Evolutionary conservation across 2,888 invertebrate genomes (phyloP), one percentile per base, ranked within the genome.

Genomic region (Drosophila mulleri): DNA sequence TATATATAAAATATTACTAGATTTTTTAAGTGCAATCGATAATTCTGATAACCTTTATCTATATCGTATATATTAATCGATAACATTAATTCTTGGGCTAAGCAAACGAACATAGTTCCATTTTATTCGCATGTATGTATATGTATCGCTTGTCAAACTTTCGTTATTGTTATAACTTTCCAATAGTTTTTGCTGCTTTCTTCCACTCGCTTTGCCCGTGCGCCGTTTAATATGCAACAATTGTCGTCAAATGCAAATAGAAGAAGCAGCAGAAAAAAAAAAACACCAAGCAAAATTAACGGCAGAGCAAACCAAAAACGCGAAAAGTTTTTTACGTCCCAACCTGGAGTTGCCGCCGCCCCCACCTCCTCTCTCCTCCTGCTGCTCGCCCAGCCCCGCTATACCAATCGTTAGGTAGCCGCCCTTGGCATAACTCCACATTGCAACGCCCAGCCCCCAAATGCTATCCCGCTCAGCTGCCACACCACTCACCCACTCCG

Each of bases 221-320:
- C 42, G 58, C 57, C 64, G 56, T 48, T 81, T 82, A 84, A 82
- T 82, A 79, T 79, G 77, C 83, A 87, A 84, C 87, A 83, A 87
- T 83, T 87, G 84, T 78, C 70, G 79, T 69, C 75, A 75, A 83
- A 81, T 82, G 80, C 37, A 23, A 73, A 20, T 29, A n/a, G 48
- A 48, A 48, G n/a, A 29, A 9, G 26, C 26, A 26, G 23, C 23
- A 9, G 9, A 14, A 20, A 14, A 4, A n/a, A 14, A 35, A 18
- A 35, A 61, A 56, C 61, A 41, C 29, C 37, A 35, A 58, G 60
- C 32, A 32, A 62, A 67, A 70, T 62, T 42, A 83, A 72, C 37
- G 54, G 67, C 57, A 69, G 76, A 74, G 74, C 67, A 70, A 81
- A 76, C 64, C 54, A 59, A 86, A 83, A 82, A 81, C 75, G 83